A percentile compares a stretch with the other conserved stretches of the same genome.
phyloP scores from a whole-genome alignment of 64 coral and sea anemone species.

The Montipora sp. region DNA sequence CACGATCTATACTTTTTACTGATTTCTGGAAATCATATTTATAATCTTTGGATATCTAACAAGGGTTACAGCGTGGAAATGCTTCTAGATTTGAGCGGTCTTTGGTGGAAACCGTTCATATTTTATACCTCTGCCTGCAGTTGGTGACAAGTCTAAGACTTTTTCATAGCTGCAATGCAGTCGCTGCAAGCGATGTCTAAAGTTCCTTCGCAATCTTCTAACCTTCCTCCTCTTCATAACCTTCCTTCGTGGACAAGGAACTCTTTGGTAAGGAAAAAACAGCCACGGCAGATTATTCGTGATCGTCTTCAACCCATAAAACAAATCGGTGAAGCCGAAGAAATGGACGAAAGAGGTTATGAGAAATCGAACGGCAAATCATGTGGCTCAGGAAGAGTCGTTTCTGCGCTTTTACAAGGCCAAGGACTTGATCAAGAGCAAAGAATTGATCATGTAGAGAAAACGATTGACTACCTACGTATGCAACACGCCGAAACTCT shows the following conservation, averaged over 20 bases:
- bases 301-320: constrained; percentile 78
- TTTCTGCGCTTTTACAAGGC: constrained; percentile 73
- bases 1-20: constrained; percentile 3
- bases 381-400: constrained; percentile 65
- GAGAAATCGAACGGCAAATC: constrained; percentile 73
- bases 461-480: constrained; percentile 78
- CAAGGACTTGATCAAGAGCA: constrained; percentile 64
- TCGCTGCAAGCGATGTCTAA: constrained; percentile 86
- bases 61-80: neutral
- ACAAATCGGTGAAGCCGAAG: constrained; percentile 37
- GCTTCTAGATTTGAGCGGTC: neutral
- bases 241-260: constrained; percentile 94
- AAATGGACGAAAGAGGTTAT: constrained; percentile 35
- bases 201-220: constrained; percentile 73
- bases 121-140: neutral
- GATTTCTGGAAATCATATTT: neutral
- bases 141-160: neutral
- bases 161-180: constrained; percentile 64
- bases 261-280: constrained; percentile 79
- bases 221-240: constrained; percentile 87
- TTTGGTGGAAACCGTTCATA: neutral
- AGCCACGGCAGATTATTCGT: constrained; percentile 83
- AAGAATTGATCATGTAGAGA: constrained; percentile 78
- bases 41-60: neutral
- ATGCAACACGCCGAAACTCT: constrained; percentile 76